phyloP scores from a whole-genome alignment of 2,888 invertebrate species.

The Heliconius aoede region DNA sequence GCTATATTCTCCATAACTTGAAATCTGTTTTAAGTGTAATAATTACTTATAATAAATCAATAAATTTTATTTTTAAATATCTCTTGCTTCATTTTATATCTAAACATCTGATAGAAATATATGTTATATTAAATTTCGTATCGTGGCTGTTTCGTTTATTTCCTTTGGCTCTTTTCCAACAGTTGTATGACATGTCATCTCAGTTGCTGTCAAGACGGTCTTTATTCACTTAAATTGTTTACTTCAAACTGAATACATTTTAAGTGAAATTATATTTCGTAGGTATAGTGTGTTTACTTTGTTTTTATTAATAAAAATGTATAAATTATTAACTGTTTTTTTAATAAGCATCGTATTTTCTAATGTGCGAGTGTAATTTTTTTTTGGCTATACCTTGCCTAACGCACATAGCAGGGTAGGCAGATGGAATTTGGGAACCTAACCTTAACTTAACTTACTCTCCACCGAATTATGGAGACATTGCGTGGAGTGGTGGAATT shows the following conservation, averaged over 20 bases:
- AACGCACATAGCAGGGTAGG: too few species aligned
- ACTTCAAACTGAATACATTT: constrained; percentile 5
- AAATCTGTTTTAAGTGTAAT: too few species aligned
- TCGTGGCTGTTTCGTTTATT: background rate
- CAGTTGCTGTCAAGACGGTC: constrained; percentile 15
- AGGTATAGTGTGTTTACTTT: background rate
- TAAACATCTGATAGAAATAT: background rate
- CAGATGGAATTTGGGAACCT: too few species aligned
- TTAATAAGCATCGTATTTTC: background rate
- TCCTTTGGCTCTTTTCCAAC: constrained; percentile 33
- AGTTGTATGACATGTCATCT: constrained; percentile 32
- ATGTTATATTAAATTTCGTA: constrained; percentile 1
- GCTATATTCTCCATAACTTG: too few species aligned
- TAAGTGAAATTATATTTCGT: background rate
- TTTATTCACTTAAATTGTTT: constrained; percentile 19
- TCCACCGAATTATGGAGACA: too few species aligned
- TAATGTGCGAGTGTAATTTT: background rate
- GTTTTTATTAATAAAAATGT: too few species aligned
- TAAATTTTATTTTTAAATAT: too few species aligned
- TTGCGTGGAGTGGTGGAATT: too few species aligned
- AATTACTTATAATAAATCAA: too few species aligned
- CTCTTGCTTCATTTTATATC: background rate
- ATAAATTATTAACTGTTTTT: too few species aligned
- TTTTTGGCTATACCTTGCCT: background rate
- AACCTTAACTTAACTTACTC: too few species aligned